Base-by-base conservation (phyloP, 2,797 vertebrate genomes). In the Phoebastria nigripes region DNA sequence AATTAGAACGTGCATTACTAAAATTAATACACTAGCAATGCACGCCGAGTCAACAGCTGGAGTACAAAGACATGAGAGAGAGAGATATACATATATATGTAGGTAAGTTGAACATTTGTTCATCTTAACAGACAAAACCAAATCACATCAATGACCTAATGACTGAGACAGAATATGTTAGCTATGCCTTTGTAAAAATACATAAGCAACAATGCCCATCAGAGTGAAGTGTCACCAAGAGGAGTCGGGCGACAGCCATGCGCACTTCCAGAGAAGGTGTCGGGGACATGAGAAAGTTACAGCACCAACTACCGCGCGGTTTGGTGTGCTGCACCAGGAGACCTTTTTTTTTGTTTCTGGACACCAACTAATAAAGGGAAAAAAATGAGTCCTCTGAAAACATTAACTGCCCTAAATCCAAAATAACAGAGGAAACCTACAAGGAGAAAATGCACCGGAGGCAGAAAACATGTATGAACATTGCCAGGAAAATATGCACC, bases 1-100 rank as follows among this genome's bases (percentile, higher is more conserved):
- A 97, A 97, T 97, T 96, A 97, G 97, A 98, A 96, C 76, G 92
- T 96, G 96, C 97, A 96, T 97, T 96, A 97, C 97, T 97, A 97
- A 97, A 96, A 96, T 95, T 91, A 96, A 95, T 96, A 95, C 71
- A 94, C 95, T 55, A 82, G 96, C 96, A 90, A 94, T 97, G 96
- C 97, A 93, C 91, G 72, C 89, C 14, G 7, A 90, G 92, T 92
- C 91, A 95, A 96, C 71, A 96, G 97, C 89, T 90, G 93, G 97
- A 96, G 94, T 86, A 84, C 47, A 90, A 91, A 97, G 93, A 94
- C 72, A 65, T 55, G 33, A 93, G 51, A 90, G 51, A 81, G 25
- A 94, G 8, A 82, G 3, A 76, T 4, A 89, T 19, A 46, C 28
- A 63, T 37, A 89, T 44, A 28, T 35, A 62, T 9, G 49, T 35